These are phyloP conservation scores for Chauna torquata DNA, from an alignment of 2,113 vertebrate species.

Conservation along the genomic window DNA sequence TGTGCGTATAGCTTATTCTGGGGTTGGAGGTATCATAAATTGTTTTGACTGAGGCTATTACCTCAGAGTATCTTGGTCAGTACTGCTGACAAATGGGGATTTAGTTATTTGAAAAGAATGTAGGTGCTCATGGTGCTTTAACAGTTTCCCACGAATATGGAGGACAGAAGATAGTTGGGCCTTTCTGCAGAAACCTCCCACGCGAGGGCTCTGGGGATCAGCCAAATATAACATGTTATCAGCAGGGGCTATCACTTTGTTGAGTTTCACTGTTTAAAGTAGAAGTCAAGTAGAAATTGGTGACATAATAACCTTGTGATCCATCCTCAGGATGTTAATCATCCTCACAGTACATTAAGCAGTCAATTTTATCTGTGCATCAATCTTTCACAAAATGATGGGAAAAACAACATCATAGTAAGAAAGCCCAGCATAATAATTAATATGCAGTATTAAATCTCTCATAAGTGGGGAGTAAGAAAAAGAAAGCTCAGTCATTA, in stretches of 20 bases:
- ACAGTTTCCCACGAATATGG: not conserved
- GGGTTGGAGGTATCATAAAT: not conserved
- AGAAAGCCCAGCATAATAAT: constrained; percentile 61
- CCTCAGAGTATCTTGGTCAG: accelerated
- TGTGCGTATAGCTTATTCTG: not conserved
- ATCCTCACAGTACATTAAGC: constrained; percentile 37
- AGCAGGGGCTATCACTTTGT: not conserved
- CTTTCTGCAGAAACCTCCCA: not conserved
- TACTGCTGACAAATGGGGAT: not conserved
- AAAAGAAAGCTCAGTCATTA: constrained; percentile 70
- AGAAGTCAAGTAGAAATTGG: not conserved
- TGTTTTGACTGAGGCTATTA: not conserved
- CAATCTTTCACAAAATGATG: constrained; percentile 60
- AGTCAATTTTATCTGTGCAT: constrained; percentile 61
- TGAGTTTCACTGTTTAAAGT: not conserved
- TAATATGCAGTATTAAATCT: constrained; percentile 75
- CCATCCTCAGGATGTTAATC: constrained; percentile 34
- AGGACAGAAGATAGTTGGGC: not conserved
- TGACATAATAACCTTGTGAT: constrained; percentile 30
- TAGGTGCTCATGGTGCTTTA: not conserved
- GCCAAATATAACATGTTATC: not conserved
- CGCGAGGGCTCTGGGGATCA: not conserved
- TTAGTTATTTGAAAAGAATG: not conserved
- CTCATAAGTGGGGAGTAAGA: constrained; percentile 36
- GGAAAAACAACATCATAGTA: constrained; percentile 68